Base-by-base conservation (phyloP, 2,113 vertebrate genomes). In the Myanophis thanlyinensis region DNA sequence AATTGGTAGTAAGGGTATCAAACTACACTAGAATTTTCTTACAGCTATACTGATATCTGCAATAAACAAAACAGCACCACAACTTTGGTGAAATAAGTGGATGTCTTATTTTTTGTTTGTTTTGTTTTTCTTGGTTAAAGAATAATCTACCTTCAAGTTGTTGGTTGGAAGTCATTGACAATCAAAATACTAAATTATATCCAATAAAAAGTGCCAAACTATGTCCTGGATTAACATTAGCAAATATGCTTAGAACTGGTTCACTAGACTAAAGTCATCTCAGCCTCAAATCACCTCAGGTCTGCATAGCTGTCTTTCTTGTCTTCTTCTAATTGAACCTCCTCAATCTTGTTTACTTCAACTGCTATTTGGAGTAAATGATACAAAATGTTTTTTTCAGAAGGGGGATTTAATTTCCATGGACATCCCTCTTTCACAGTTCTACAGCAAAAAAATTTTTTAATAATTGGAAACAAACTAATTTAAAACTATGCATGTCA, bases 91-190 rank as follows among this genome's bases (percentile, higher is more conserved):
- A 46, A 93, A 48, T 27, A 47, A 93, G 85, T 49, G 87, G 46
- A 91, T 53, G 84, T 90, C 87, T 96, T 93, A 56, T 0, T 73
- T 73, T 67, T n/a, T 56, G 54, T 27, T 59, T 59, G 23, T 59
- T 59, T 59, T 59, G 25, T 59, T 59, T 59, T 59, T 3, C 9
- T 44, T 9, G 7, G 35, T 85, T 88, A 1, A 3, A 15, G 30
- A 94, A 59, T 40, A 15, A 91, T 96, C 95, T 94, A 95, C 94
- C 95, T 97, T 94, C 88, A 93, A 94, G 95, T 97, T 95, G 96
- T 95, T 96, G 95, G 95, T 95, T 97, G 93, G 95, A 93, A 91
- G 62, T 56, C 94, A 85, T 88, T 53, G 80, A 93, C 86, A 85
- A 67, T 13, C 87, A 67, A 89, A 89, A 46, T 46, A 15, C 56